Conservation (phyloP, 2,113 vertebrate genomes). For the Lota lota region DNA sequence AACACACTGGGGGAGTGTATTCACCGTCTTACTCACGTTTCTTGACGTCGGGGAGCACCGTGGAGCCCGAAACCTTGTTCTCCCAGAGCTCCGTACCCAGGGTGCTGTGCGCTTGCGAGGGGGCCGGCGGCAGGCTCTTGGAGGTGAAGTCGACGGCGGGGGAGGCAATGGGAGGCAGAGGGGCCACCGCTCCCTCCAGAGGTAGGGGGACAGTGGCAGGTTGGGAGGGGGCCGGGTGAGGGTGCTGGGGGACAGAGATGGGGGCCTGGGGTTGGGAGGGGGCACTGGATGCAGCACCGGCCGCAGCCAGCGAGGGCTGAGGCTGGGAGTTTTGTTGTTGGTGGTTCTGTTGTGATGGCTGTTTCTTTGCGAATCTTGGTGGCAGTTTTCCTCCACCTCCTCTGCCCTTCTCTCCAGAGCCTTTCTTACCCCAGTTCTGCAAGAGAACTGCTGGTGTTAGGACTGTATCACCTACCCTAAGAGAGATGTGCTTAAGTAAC, state of each 20-base stretch:
- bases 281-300: constrained; percentile 49
- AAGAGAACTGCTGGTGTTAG: constrained; percentile 1
- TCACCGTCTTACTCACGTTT: constrained; percentile 80
- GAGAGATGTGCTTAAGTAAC: too few species aligned
- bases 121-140: constrained; percentile 71
- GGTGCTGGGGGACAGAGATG: constrained; percentile 57
- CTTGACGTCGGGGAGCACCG: constrained; percentile 87
- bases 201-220: constrained; percentile 55
- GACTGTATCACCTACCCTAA: not conserved
- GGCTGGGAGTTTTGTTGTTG: constrained; percentile 54
- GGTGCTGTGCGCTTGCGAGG: constrained; percentile 76
- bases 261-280: constrained; percentile 56
- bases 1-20: too few species aligned
- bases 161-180: constrained; percentile 58
- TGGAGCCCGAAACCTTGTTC: constrained; percentile 82
- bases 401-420: constrained; percentile 86
- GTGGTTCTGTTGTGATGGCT: constrained; percentile 70
- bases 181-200: constrained; percentile 59
- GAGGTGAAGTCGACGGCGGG: constrained; percentile 75
- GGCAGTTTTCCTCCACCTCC: constrained; percentile 88
- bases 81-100: constrained; percentile 92
- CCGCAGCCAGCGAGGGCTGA: constrained; percentile 22
- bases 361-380: constrained; percentile 96
- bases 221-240: constrained; percentile 56
- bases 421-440: constrained; percentile 95